Evolutionary conservation across 1,140 invertebrate genomes (phyloP).

Genomic region (Hydropsyche tenuis): DNA sequence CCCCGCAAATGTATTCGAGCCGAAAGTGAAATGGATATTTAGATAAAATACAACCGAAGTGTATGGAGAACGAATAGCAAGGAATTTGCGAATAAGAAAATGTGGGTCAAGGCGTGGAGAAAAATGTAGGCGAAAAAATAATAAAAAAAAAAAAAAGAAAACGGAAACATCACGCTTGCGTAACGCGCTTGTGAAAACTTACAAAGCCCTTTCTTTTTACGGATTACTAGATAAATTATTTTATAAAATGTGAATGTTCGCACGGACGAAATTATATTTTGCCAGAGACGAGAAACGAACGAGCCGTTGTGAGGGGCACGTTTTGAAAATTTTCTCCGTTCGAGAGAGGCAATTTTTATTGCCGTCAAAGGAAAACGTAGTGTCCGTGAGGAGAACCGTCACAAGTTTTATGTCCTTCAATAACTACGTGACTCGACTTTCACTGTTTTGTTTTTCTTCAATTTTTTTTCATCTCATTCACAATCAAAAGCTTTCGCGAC

Average conservation of each 20-base stretch:
- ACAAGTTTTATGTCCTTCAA: constrained; percentile 24
- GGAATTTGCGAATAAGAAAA: constrained; percentile 26
- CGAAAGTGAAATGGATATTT: constrained; percentile 27
- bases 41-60: constrained; percentile 20
- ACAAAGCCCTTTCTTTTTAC: too few species aligned
- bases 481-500: too few species aligned
- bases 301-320: constrained; percentile 1
- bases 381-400: constrained; percentile 19
- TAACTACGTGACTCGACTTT: constrained; percentile 25
- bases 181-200: too few species aligned
- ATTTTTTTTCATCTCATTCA: too few species aligned
- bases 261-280: too few species aligned
- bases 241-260: too few species aligned
- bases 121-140: neutral
- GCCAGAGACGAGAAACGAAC: neutral
- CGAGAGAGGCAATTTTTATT: constrained; percentile 12
- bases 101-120: constrained; percentile 22
- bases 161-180: too few species aligned
- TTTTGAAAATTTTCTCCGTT: constrained; percentile 20
- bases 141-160: neutral
- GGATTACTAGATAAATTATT: too few species aligned
- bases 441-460: neutral
- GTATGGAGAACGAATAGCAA: constrained; percentile 19
- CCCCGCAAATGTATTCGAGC: constrained; percentile 24
- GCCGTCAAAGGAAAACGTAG: constrained; percentile 10